Conservation (phyloP, 2,888 invertebrate species). For the Heliconius erato region DNA sequence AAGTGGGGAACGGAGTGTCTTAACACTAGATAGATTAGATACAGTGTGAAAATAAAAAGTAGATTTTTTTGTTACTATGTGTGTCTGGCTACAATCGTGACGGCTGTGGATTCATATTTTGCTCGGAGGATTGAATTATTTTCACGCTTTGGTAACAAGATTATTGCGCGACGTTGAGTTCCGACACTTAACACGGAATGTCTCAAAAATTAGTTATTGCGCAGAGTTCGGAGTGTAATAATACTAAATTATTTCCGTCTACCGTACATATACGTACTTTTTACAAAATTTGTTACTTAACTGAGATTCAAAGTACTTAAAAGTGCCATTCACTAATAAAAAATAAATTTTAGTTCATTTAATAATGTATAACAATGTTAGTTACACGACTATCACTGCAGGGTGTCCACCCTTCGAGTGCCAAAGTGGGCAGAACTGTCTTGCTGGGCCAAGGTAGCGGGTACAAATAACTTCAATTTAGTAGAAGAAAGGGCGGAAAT, state of each 20-base stretch:
- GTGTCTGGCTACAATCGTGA: too few relatives aligned
- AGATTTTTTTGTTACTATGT: too few relatives aligned
- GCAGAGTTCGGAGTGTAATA: too few relatives aligned
- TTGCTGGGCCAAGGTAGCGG: constrained; percentile 60
- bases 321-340: constrained; percentile 57
- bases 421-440: constrained; percentile 60
- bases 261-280: not conserved
- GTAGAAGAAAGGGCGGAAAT: constrained; percentile 49
- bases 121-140: not conserved
- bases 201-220: not conserved
- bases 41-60: too few relatives aligned
- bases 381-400: constrained; percentile 63
- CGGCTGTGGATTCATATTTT: not conserved
- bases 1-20: too few relatives aligned
- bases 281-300: constrained; percentile 3
- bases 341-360: constrained; percentile 73
- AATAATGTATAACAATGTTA: constrained; percentile 69
- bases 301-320: constrained; percentile 13
- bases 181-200: not conserved
- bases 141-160: not conserved
- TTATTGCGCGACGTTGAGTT: not conserved
- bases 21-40: too few relatives aligned
- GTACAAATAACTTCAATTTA: constrained; percentile 38
- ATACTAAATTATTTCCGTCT: not conserved
- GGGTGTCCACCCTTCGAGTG: constrained; percentile 57